Evolutionary conservation across 1,140 invertebrate genomes (phyloP).

Genomic region (Fopius arisanus): DNA sequence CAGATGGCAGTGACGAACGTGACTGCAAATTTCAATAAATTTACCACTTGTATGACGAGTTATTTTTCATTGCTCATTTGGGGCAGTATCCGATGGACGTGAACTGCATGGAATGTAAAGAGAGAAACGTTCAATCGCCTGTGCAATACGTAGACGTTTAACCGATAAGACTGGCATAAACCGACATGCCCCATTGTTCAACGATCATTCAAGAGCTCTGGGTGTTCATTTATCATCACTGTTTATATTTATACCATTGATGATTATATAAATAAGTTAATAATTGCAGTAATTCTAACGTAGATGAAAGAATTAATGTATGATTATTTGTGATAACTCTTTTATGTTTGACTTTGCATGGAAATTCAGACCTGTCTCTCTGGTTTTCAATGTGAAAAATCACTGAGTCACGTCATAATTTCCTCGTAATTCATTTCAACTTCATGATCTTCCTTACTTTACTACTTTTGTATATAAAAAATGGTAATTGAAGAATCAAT

Average conservation of each 20-base stretch:
- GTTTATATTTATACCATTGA: neutral
- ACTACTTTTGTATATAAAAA: neutral
- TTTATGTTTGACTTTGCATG: neutral
- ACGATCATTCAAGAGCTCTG: neutral
- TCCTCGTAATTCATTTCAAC: neutral
- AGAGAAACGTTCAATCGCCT: neutral
- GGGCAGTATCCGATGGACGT: neutral
- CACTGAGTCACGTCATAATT: neutral
- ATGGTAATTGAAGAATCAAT: neutral
- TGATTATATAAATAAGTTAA: conserved; percentile 4
- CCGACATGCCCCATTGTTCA: neutral
- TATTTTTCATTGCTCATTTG: neutral
- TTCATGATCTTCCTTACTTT: neutral
- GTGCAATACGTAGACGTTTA: conserved; percentile 20
- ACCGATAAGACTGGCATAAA: neutral
- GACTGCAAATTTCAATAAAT: conserved; percentile 45
- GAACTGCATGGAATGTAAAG: neutral
- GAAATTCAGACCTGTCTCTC: neutral
- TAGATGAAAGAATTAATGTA: neutral
- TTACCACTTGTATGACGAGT: neutral
- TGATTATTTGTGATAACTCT: conserved; percentile 4
- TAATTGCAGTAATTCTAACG: neutral
- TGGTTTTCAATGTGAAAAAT: neutral
- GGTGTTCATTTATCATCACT: conserved; percentile 17
- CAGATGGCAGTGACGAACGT: conserved; percentile 76